These are phyloP conservation scores for Botrylloides violaceus DNA, from an alignment of 23 tunicate species.

Conservation along the genomic window DNA sequence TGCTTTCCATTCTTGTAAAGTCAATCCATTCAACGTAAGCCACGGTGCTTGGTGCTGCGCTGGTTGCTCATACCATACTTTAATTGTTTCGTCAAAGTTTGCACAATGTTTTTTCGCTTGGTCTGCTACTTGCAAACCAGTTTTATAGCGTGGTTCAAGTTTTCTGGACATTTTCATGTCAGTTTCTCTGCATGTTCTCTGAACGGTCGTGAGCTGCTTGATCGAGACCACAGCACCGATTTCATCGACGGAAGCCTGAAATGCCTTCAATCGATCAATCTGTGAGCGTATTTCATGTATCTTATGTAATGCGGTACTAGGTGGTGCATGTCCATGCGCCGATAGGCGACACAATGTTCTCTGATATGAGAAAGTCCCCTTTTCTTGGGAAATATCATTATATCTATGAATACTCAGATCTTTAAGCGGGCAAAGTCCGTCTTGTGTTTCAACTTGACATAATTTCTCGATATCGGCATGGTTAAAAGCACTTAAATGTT, in stretches of 20 bases:
- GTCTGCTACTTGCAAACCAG: not conserved
- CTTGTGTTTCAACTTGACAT: not conserved
- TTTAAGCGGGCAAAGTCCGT: not conserved
- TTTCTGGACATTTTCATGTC: no score
- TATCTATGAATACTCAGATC: not conserved
- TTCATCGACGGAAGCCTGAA: not conserved
- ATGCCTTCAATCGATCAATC: not conserved
- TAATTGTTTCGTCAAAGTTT: not conserved
- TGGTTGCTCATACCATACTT: conserved; percentile 21
- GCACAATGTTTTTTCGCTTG: not conserved
- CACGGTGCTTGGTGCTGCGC: conserved; percentile 25
- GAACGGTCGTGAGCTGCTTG: not conserved
- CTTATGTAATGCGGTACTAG: not conserved
- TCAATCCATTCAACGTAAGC: conserved; percentile 6
- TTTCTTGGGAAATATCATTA: not conserved
- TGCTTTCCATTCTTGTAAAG: not conserved
- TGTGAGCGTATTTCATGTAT: not conserved
- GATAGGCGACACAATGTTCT: not conserved
- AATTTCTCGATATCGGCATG: conserved; percentile 4
- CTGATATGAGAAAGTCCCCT: not conserved
- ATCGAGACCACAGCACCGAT: not conserved
- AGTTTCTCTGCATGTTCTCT: not conserved
- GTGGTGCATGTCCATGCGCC: not conserved
- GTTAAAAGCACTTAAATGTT: not conserved
- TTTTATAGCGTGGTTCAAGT: not conserved